Conservation (phyloP, 2,797 vertebrate genomes). For the Sebastolobus altivelis region DNA sequence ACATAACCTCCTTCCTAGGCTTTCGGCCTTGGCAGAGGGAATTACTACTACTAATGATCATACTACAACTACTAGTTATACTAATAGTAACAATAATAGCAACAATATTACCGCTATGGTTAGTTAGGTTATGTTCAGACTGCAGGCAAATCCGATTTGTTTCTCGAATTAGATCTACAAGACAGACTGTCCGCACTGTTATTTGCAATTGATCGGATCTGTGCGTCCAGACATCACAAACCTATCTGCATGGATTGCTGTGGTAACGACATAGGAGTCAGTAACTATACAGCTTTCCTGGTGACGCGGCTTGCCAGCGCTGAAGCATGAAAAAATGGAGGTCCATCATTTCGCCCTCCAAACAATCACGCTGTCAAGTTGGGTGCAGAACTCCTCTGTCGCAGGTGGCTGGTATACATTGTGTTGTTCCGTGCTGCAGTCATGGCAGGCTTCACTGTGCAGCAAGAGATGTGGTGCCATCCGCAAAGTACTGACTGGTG, state of each 20-base stretch:
- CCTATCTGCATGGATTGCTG: neutral
- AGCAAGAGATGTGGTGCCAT: too few species aligned
- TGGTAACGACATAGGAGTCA: neutral
- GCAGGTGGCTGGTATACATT: neutral
- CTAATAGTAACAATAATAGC: neutral
- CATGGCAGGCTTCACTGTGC: fast-evolving
- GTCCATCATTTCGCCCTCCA: too few species aligned
- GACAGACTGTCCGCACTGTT: neutral
- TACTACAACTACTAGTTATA: neutral
- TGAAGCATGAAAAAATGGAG: neutral
- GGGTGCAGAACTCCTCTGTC: too few species aligned
- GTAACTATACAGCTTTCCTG: neutral
- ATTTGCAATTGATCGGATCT: neutral
- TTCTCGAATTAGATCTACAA: too few species aligned
- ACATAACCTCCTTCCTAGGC: too few species aligned
- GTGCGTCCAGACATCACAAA: neutral
- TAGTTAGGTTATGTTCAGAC: neutral
- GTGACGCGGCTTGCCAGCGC: neutral
- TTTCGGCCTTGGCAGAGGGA: too few species aligned
- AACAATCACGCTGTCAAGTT: too few species aligned
- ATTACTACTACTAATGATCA: neutral
- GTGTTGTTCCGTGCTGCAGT: neutral
- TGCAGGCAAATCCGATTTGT: too few species aligned
- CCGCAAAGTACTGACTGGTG: too few species aligned
- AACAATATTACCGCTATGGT: neutral